Conservation (phyloP, 2,113 vertebrate species). For the Carassius carassius region DNA sequence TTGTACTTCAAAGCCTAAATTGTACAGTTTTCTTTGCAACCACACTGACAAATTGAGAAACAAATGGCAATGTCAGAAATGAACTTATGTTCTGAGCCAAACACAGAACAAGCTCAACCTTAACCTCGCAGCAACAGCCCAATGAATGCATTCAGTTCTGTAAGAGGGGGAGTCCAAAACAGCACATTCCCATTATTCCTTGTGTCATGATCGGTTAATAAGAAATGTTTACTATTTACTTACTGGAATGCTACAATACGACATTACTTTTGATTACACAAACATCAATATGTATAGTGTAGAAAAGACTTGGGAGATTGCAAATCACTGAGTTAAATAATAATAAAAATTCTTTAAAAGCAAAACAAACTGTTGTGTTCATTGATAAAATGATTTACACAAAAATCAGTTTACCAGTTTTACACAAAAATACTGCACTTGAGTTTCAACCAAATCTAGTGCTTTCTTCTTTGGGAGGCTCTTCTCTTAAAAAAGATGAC, state of each 20-base stretch:
- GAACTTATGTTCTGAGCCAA: background rate
- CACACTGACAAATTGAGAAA: background rate
- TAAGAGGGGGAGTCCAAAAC: background rate
- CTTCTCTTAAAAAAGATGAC: background rate
- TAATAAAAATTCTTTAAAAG: background rate
- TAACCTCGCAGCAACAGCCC: background rate
- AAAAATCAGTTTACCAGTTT: no score
- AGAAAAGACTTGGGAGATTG: background rate
- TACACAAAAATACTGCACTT: background rate
- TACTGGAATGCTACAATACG: background rate
- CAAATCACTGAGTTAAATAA: background rate
- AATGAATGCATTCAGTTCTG: background rate
- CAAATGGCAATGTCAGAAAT: background rate
- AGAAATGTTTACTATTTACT: background rate
- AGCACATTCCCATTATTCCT: background rate
- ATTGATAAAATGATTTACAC: background rate
- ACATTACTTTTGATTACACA: background rate
- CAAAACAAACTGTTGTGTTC: background rate
- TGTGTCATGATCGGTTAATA: background rate
- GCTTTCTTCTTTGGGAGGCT: background rate
- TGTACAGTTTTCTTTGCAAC: background rate
- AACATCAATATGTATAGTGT: background rate
- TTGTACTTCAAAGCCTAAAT: background rate
- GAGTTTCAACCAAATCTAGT: background rate
- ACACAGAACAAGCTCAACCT: background rate